These are phyloP conservation scores for Palythoa heliodiscus DNA, from an alignment of 92 coral and sea anemone genomes.

Conservation along the genomic window DNA sequence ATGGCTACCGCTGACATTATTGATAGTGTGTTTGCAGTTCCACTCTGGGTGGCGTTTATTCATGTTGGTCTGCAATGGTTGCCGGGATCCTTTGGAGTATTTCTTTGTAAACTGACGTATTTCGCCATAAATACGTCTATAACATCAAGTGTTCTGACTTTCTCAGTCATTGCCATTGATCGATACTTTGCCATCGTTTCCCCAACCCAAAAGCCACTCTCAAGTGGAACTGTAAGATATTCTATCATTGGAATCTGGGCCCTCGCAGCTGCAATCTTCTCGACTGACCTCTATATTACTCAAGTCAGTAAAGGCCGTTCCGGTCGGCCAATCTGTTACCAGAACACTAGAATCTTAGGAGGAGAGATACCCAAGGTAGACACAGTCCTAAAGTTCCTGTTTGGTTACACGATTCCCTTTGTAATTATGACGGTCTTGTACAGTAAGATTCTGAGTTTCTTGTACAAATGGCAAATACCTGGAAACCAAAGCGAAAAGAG, in stretches of 20 bases:
- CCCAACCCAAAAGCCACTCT: slow-evolving; percentile 21
- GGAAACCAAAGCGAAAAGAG: slow-evolving; percentile 13
- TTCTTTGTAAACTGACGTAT: slow-evolving; percentile 30
- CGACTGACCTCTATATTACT: slow-evolving; percentile 25
- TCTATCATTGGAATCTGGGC: slow-evolving; percentile 4
- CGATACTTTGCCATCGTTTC: slow-evolving; percentile 35
- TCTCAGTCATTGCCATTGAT: slow-evolving; percentile 30
- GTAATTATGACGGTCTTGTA: slow-evolving; percentile 10
- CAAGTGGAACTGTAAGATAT: not conserved
- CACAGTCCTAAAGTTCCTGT: not conserved
- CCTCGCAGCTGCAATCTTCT: slow-evolving; percentile 7
- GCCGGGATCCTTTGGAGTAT: slow-evolving; percentile 9
- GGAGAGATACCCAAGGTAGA: not conserved
- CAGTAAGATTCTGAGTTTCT: slow-evolving; percentile 11
- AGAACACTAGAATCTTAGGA: not conserved
- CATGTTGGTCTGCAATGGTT: slow-evolving; percentile 6
- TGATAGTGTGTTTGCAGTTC: slow-evolving; percentile 28
- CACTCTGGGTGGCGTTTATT: slow-evolving; percentile 22
- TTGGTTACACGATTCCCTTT: slow-evolving; percentile 13
- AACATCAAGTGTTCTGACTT: slow-evolving; percentile 20
- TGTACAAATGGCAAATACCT: slow-evolving; percentile 39
- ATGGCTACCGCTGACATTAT: slow-evolving; percentile 40
- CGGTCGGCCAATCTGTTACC: slow-evolving; percentile 11
- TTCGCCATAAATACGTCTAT: slow-evolving; percentile 10
- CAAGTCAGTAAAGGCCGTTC: not conserved